A percentile compares a stretch with the other conserved stretches of the same genome.
These are phyloP conservation scores for Macrosiphum euphorbiae DNA, from an alignment of 2,888 invertebrate species.

Conservation along the genomic window DNA sequence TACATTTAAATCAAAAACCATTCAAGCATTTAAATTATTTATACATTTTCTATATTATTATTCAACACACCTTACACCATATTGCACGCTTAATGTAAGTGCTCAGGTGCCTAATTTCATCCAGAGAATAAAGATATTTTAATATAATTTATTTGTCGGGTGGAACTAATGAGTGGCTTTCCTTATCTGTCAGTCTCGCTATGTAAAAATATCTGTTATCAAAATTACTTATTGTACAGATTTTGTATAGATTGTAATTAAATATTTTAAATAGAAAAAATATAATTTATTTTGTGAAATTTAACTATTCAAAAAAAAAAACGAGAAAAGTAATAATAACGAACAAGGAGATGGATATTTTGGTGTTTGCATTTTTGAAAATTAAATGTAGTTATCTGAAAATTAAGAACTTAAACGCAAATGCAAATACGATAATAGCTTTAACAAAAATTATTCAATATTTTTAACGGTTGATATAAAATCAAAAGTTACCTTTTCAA, in stretches of 20 bases:
- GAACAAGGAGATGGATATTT: background rate
- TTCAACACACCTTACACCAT: background rate
- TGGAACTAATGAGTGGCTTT: too few species aligned
- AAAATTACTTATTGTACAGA: too few species aligned
- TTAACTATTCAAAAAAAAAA: background rate
- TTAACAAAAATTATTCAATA: background rate
- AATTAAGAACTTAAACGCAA: background rate
- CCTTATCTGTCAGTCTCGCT: too few species aligned
- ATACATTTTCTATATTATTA: background rate
- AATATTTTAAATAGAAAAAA: too few species aligned
- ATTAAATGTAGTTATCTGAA: background rate
- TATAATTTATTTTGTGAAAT: background rate
- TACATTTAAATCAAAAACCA: conserved; percentile 18
- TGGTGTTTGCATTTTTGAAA: background rate
- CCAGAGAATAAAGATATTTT: background rate
- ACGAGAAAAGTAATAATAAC: background rate
- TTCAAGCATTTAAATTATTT: conserved; percentile 13
- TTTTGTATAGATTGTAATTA: too few species aligned
- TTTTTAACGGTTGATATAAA: background rate
- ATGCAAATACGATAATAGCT: background rate
- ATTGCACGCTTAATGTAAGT: background rate
- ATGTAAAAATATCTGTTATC: too few species aligned
- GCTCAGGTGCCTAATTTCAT: background rate
- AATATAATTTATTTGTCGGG: background rate
- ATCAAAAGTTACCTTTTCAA: background rate